Percentiles rank a stretch among this genome's conserved stretches.
Evolutionary conservation across 2,797 vertebrate genomes (phyloP).

Genomic region (Toxotes lorentzi): DNA sequence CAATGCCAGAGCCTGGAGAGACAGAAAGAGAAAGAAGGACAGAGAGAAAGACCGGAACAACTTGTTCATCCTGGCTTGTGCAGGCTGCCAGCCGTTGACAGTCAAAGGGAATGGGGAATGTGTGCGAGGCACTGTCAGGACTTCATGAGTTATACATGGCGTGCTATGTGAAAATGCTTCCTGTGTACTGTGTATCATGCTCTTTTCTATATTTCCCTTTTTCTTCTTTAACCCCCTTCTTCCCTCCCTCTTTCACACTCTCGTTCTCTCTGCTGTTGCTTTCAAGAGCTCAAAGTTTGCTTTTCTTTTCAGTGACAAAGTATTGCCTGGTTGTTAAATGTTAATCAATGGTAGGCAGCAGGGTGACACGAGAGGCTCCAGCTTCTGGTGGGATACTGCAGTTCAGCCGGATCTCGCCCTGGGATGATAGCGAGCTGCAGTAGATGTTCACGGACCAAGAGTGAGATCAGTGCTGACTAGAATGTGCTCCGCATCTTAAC

Average conservation of each 20-base stretch:
- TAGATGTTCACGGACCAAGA: conserved; percentile 31
- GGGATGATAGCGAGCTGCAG: conserved; percentile 30
- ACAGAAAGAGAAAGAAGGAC: conserved; percentile 49
- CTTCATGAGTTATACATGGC: conserved; percentile 86
- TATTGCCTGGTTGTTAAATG: conserved; percentile 83
- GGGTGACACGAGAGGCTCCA: conserved; percentile 58
- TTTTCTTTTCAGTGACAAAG: conserved; percentile 78
- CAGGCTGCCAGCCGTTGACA: conserved; percentile 76
- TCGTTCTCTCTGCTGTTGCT: conserved; percentile 55
- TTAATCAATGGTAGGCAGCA: conserved; percentile 75
- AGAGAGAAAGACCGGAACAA: conserved; percentile 72
- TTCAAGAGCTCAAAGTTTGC: conserved; percentile 79
- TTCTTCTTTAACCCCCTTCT: conserved; percentile 48
- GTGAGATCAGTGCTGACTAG: conserved; percentile 46
- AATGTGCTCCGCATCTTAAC: conserved; percentile 12
- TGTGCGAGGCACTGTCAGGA: conserved; percentile 78
- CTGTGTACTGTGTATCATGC: conserved; percentile 79
- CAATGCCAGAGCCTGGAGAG: conserved; percentile 52
- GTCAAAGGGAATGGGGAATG: conserved; percentile 83
- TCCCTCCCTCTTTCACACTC: conserved; percentile 37
- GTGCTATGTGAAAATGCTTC: conserved; percentile 83
- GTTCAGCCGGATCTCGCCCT: conserved; percentile 35
- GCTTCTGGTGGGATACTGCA: conserved; percentile 50
- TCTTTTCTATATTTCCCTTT: conserved; percentile 47
- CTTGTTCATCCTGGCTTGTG: conserved; percentile 79